A percentile compares a stretch with the other conserved stretches of the same genome.
Conservation (phyloP, 2,797 vertebrate genomes). For the Myotis findleyi region DNA sequence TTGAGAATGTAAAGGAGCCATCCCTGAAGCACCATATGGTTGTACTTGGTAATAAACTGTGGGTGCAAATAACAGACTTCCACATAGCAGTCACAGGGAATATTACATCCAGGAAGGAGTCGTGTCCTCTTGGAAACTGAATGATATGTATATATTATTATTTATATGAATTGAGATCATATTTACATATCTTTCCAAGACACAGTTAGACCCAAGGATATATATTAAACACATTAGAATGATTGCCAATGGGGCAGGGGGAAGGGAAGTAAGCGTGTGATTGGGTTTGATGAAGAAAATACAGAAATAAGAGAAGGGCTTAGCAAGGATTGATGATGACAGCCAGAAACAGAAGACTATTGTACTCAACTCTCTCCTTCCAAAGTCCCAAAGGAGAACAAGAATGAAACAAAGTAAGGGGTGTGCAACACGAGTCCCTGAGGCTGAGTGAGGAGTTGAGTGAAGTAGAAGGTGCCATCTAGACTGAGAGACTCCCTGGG, state of each 20-base stretch:
- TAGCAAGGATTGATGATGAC: neutral
- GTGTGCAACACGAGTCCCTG: too few species aligned
- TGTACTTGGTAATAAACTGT: neutral
- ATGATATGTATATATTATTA: neutral
- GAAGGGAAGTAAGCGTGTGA: neutral
- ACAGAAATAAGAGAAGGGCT: neutral
- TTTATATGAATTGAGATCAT: neutral
- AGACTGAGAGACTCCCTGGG: neutral
- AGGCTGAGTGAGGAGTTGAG: neutral
- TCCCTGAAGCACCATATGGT: neutral
- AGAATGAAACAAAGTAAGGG: neutral
- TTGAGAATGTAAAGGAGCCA: neutral
- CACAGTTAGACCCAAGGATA: neutral
- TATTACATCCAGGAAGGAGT: neutral
- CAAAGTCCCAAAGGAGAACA: neutral
- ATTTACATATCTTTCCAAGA: neutral
- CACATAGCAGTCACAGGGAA: neutral
- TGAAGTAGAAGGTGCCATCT: rapidly evolving
- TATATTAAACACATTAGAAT: neutral
- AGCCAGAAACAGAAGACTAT: neutral
- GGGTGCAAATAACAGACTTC: neutral
- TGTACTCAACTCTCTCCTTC: neutral
- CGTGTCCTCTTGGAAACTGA: neutral
- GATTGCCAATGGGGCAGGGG: neutral
- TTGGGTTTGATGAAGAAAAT: neutral